Conservation (phyloP, 2,797 vertebrate species). For the Bryconaethiops microstoma region DNA sequence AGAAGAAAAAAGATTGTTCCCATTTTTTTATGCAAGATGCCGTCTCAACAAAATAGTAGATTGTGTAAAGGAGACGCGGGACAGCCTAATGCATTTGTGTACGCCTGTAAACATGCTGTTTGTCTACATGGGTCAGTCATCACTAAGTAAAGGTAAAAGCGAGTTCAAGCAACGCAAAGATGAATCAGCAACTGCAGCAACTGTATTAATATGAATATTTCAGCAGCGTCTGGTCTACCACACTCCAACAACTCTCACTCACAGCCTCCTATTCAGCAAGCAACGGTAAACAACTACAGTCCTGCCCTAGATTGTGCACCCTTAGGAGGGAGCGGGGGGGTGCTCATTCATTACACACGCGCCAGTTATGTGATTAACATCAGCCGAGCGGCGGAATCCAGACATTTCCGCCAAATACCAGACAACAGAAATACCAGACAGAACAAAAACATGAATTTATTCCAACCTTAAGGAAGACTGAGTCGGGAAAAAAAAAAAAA, state of each 20-base stretch:
- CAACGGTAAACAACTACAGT: conserved; percentile 15
- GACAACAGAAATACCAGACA: background rate
- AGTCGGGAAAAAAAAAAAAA: background rate
- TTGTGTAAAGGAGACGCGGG: background rate
- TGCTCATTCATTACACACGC: background rate
- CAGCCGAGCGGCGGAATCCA: background rate
- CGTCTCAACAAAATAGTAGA: conserved; percentile 38
- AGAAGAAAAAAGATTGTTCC: conserved; percentile 22
- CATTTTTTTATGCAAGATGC: conserved; percentile 25
- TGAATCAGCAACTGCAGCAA: conserved; percentile 19
- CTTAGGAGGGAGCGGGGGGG: background rate
- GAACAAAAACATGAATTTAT: background rate
- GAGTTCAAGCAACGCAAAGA: conserved; percentile 3
- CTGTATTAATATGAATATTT: conserved; percentile 16
- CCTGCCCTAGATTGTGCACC: conserved; percentile 9
- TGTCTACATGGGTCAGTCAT: background rate
- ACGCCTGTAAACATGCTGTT: background rate
- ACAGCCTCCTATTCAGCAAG: conserved; percentile 12
- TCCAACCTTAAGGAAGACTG: background rate
- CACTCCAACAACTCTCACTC: background rate
- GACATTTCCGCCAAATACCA: conserved; percentile 1
- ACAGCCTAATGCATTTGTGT: background rate
- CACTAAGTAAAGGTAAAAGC: conserved; percentile 11
- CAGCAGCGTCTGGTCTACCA: conserved; percentile 16
- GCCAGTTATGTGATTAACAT: conserved; percentile 10